These are phyloP conservation scores for Lampris incognitus DNA, from an alignment of 2,113 vertebrate species.

Conservation along the genomic window DNA sequence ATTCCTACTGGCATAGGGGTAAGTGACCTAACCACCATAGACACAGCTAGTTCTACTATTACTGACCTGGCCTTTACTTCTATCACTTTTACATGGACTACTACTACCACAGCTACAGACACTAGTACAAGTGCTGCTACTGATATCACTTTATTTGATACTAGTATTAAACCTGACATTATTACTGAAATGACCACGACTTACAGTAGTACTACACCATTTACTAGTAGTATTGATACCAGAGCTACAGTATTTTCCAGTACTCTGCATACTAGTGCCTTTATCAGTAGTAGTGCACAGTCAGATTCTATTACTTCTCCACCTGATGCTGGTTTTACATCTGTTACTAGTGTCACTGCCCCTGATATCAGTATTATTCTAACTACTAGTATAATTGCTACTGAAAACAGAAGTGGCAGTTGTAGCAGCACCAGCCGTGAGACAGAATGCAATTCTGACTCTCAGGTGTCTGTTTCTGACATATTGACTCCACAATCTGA, in stretches of 20 bases:
- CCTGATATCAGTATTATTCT: constrained; percentile 22
- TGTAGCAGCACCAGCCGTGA: neutral
- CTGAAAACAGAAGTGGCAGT: constrained; percentile 3
- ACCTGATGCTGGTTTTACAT: neutral
- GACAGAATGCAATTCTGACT: constrained; percentile 22
- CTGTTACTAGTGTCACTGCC: constrained; percentile 9
- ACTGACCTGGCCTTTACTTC: neutral
- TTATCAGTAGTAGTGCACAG: neutral
- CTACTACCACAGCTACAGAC: constrained; percentile 20
- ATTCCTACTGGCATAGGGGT: neutral
- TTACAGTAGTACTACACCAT: neutral
- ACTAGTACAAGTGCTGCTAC: constrained; percentile 1
- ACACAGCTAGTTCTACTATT: neutral
- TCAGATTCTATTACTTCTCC: neutral
- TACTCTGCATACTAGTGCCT: neutral
- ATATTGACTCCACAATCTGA: constrained; percentile 42
- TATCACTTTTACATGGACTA: neutral
- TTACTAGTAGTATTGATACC: neutral
- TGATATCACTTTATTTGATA: neutral
- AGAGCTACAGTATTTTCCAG: neutral
- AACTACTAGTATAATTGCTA: constrained; percentile 8
- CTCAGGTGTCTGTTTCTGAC: constrained; percentile 49
- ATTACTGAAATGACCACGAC: neutral
- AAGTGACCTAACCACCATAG: too few species aligned
- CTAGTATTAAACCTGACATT: neutral